phyloP scores from a whole-genome alignment of 2,797 vertebrate species.

The Gobio occitaniae region DNA sequence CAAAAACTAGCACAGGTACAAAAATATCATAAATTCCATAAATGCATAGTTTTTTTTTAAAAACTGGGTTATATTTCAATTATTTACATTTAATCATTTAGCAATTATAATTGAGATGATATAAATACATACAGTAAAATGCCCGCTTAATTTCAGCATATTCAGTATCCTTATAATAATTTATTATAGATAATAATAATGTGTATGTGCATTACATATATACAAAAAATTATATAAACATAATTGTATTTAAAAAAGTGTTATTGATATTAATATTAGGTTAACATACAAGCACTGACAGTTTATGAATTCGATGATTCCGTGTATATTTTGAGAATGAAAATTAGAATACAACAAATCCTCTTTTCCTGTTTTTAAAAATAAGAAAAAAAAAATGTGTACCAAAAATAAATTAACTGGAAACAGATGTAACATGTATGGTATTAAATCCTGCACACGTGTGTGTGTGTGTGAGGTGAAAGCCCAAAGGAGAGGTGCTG shows the following conservation, averaged over 20 bases:
- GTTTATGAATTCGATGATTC: conserved; percentile 14
- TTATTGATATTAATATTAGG: background rate
- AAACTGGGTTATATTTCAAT: conserved; percentile 32
- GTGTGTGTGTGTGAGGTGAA: conserved; percentile 56
- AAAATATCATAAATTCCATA: background rate
- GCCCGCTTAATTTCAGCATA: background rate
- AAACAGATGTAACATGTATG: conserved; percentile 3
- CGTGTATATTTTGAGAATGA: background rate
- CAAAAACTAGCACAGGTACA: conserved; percentile 15
- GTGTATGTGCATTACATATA: background rate
- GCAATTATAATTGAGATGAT: background rate
- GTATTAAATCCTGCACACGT: background rate
- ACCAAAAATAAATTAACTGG: too few relatives aligned
- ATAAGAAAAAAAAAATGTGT: background rate
- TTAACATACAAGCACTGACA: conserved; percentile 30
- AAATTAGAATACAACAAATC: conserved; percentile 19
- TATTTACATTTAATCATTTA: background rate
- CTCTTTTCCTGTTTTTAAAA: background rate
- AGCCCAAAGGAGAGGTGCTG: conserved; percentile 73
- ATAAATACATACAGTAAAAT: background rate
- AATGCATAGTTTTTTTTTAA: background rate
- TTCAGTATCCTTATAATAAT: background rate
- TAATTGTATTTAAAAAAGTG: background rate
- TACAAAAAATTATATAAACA: background rate
- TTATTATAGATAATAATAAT: background rate